Evolutionary conservation across 1,140 invertebrate genomes (phyloP), one percentile per base, ranked within the genome.

Genomic region (Lithobius niger): DNA sequence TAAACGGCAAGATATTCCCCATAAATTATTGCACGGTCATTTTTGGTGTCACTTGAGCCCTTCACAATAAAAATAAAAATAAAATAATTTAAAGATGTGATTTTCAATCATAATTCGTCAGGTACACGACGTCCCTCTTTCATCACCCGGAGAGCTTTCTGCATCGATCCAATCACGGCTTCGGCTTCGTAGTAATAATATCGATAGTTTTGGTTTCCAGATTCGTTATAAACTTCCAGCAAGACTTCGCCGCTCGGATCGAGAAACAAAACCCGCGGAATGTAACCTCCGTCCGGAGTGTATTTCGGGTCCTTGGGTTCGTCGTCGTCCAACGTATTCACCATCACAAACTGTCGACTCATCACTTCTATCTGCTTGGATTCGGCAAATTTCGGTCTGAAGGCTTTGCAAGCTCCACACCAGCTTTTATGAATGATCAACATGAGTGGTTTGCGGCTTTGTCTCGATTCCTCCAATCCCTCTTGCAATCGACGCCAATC

Each of bases 401-500:
- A 66, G 25, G 67, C 71, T 68, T 76, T 76, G 64, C 78, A 81
- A 13, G 78, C 77, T 10, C 74, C 71, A 66, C 78, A 81, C 78
- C 78, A 80, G 1, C 75, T 74, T 61, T 80, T 80, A 65, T 81
- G 78, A 24, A 80, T 77, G 4, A 81, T 70, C 2, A 80, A 63
- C 77, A 80, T 78, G 0, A 79, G 51, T 13, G 78, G 77, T 59
- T 76, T 79, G 27, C 72, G 70, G 27, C 73, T 71, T 56, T 65
- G n/a, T n/a, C n/a, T n/a, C n/a, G n/a, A n/a, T n/a, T n/a, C n/a
- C n/a, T n/a, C n/a, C n/a, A n/a, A n/a, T n/a, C n/a, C n/a, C n/a
- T n/a, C n/a, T n/a, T n/a, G n/a, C n/a, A n/a, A n/a, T n/a, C n/a
- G n/a, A n/a, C n/a, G n/a, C n/a, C n/a, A n/a, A n/a, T n/a, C n/a